Percentiles rank a stretch among this genome's conserved stretches.
Conservation (phyloP, 2,888 invertebrate species). For the Hydraecia micacea region DNA sequence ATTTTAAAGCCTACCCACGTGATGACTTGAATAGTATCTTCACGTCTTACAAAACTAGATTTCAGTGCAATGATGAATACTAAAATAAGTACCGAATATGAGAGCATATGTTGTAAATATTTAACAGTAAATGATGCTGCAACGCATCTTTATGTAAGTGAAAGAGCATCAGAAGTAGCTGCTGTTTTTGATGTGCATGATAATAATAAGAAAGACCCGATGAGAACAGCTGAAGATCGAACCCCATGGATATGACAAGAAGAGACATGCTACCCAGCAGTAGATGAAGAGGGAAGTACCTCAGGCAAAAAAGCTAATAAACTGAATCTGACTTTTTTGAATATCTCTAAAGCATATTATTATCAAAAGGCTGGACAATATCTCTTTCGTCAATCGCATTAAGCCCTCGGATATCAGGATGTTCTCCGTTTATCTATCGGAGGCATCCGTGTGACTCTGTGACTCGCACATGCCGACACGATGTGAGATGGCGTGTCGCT, state of each 20-base stretch:
- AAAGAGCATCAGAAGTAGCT: conserved; percentile 9
- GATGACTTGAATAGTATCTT: conserved; percentile 53
- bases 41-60: conserved; percentile 61
- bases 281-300: neutral
- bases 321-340: neutral
- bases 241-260: neutral
- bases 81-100: conserved; percentile 42
- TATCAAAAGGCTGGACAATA: neutral
- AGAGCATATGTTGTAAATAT: conserved; percentile 31
- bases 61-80: conserved; percentile 65
- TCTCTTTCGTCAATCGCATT: neutral
- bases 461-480: conserved; percentile 80
- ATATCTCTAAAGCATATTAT: neutral
- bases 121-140: conserved; percentile 35
- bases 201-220: neutral
- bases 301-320: neutral
- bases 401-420: conserved; percentile 68
- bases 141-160: conserved; percentile 33
- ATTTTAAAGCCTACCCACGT: conserved; percentile 58
- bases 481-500: conserved; percentile 69
- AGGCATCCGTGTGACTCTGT: conserved; percentile 79
- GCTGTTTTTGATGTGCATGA: neutral
- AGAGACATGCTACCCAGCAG: neutral
- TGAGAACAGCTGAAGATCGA: neutral
- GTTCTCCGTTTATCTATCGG: conserved; percentile 82